Conservation (phyloP, 2,113 vertebrate species). For the Macquaria australasica region DNA sequence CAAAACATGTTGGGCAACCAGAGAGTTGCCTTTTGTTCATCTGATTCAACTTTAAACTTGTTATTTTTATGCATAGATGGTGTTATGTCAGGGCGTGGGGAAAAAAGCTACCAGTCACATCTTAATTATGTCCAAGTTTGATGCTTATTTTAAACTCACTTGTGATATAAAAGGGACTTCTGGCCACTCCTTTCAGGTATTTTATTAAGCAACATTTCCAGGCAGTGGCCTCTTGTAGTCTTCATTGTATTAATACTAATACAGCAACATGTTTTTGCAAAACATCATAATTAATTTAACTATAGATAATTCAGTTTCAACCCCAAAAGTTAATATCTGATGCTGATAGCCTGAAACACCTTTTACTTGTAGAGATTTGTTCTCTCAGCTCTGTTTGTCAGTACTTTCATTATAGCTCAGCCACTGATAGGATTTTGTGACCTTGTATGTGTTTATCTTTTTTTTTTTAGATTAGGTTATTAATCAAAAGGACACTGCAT, state of each 20-base stretch:
- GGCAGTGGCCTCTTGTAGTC: not conserved
- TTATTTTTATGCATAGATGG: slow-evolving; percentile 17
- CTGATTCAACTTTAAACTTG: slow-evolving; percentile 3
- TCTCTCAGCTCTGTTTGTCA: not conserved
- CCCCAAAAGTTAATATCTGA: not conserved
- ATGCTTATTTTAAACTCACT: not conserved
- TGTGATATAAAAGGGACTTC: not conserved
- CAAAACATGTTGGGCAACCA: slow-evolving; percentile 43
- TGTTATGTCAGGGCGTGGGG: not conserved
- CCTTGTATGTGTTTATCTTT: slow-evolving; percentile 1
- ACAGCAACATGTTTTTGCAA: not conserved
- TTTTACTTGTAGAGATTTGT: slow-evolving; percentile 18
- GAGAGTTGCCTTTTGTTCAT: slow-evolving; percentile 36
- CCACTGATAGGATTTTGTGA: slow-evolving; percentile 14
- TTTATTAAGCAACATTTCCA: not conserved
- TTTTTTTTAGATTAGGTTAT: not conserved
- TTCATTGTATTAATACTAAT: not conserved
- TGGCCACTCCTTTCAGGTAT: not conserved
- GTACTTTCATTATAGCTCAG: slow-evolving; percentile 29
- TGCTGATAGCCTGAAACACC: not conserved
- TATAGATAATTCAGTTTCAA: not conserved
- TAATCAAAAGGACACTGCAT: slow-evolving; percentile 14
- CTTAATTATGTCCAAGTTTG: not conserved
- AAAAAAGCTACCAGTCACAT: not conserved
- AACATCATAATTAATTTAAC: not conserved